Conservation (phyloP, 2,113 vertebrate species). For the Prunella fulvescens region DNA sequence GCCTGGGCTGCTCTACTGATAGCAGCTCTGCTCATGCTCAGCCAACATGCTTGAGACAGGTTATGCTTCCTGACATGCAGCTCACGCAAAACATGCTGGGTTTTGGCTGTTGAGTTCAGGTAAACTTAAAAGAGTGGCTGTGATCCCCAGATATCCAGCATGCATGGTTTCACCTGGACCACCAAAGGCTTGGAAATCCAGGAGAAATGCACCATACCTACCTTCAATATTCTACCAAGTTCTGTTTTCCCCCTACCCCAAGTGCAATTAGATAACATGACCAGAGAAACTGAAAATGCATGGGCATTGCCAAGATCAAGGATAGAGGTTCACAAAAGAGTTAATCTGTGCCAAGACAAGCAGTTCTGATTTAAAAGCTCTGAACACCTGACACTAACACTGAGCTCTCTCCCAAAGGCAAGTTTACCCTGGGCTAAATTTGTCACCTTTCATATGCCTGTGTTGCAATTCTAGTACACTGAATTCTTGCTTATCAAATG, state of each 20-base stretch:
- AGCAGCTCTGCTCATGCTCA: background rate
- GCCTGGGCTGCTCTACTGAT: background rate
- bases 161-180: background rate
- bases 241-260: background rate
- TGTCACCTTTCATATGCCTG: slow-evolving; percentile 32
- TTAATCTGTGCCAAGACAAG: background rate
- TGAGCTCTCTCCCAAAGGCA: background rate
- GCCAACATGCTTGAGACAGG: fast-evolving
- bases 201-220: background rate
- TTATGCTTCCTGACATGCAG: fast-evolving
- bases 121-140: background rate
- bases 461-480: background rate
- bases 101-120: background rate
- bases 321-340: background rate
- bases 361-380: background rate
- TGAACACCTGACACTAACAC: background rate
- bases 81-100: background rate
- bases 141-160: background rate
- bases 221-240: background rate
- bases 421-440: slow-evolving; percentile 31
- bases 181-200: background rate
- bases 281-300: background rate
- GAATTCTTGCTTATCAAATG: background rate
- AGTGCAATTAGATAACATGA: background rate
- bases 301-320: background rate